Evolutionary conservation across 2,888 invertebrate species (phyloP), one percentile per base, ranked within the genome.

Genomic region (Cataglyphis rosenhaueri): DNA sequence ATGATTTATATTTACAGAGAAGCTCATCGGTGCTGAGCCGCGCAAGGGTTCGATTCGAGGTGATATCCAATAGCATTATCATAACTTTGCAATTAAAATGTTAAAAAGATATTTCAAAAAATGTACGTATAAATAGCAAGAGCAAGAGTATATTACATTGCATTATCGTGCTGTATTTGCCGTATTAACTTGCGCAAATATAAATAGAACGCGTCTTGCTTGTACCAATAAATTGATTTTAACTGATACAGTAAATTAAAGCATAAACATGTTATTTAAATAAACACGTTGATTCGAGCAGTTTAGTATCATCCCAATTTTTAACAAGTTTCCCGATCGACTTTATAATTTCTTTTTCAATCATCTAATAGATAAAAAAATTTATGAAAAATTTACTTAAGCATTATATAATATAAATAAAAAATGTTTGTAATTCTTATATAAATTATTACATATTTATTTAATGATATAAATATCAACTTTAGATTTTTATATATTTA

Each of bases 51-150:
- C 12, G 9, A 21, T 21, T 25, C 32, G 9, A 70, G 32, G 15
- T 15, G 5, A 55, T 35, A 70, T 21, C 18, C 9, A 3, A 70
- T 55, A 55, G 10, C 25, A 71, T 71, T 71, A 71, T 38, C 35
- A 57, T 57, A 71, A 57, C 25, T 71, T 57, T 57, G 25, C 25
- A 38, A 71, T 57, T 25, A 71, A 57, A 0, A 12, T 18, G 6
- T 15, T 35, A 55, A 21, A 3, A 18, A 38, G 12, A 38, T 55
- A 15, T 55, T 71, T 57, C 6, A 0, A 71, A 35, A 57, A 57
- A 71, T 5, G 21, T 71, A 21, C 35, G 10, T 25, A 57, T 38
- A 70, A 70, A 71, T 57, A 0, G 55, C 21, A 55, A 55, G 4
- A 32, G 18, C 29, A 32, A 55, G 21, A 32, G 9, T 32, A 55